Evolutionary conservation across 2,888 invertebrate species (phyloP).

Genomic region (Nemoura dubitans): DNA sequence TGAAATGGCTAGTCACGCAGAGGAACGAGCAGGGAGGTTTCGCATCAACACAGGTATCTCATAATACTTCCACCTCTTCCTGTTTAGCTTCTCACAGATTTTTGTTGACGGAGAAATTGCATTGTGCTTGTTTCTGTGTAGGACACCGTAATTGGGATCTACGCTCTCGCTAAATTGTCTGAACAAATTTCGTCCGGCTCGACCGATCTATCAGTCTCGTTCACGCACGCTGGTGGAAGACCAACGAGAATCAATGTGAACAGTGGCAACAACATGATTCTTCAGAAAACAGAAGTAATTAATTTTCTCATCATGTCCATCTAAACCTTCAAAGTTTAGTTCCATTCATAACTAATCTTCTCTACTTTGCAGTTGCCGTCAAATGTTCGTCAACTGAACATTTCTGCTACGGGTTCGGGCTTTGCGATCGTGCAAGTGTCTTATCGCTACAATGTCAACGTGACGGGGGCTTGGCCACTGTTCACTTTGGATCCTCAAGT

Average conservation of each 20-base stretch:
- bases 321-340: too few species aligned
- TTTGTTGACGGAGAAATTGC: too few species aligned
- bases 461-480: constrained; percentile 86
- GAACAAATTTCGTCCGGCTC: constrained; percentile 65
- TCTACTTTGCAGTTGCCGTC: background rate
- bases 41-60: constrained; percentile 71
- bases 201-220: constrained; percentile 64
- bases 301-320: constrained; percentile 31
- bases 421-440: constrained; percentile 80
- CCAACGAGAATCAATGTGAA: constrained; percentile 70
- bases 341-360: too few species aligned
- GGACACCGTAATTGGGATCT: constrained; percentile 79
- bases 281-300: constrained; percentile 80
- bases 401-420: constrained; percentile 83
- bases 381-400: constrained; percentile 69
- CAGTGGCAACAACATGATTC: constrained; percentile 79
- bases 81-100: too few species aligned
- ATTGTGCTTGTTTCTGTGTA: constrained; percentile 55
- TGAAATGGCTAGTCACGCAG: constrained; percentile 78
- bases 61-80: too few species aligned
- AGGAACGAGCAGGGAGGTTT: constrained; percentile 77
- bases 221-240: constrained; percentile 61
- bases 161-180: constrained; percentile 74
- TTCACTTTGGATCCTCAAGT: constrained; percentile 88
- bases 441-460: constrained; percentile 84